Evolutionary conservation across 2,888 invertebrate species (phyloP), one percentile per base, ranked within the genome.

Genomic region (Tetropium fuscum): DNA sequence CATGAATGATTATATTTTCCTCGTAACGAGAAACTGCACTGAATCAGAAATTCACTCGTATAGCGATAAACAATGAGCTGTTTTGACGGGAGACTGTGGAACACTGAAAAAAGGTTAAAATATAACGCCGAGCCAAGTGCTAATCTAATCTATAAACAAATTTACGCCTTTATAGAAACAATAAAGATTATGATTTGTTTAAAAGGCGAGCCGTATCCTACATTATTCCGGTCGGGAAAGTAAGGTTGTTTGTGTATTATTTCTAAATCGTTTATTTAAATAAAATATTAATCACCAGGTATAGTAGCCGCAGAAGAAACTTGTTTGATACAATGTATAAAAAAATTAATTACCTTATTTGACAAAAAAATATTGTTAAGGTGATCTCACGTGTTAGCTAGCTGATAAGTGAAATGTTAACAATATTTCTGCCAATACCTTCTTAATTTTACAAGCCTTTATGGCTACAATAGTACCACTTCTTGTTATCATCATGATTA

Each of bases 91-190:
- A 51, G 25, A 18, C 19, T 2, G 51, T 34, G 51, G 40, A 7
- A 36, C 15, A 51, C 51, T 51, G 51, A 47, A 51, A 40, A 40
- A 51, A 20, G 38, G 25, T 44, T 25, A 30, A 16, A 44, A 15
- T 40, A 40, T 19, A 27, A 20, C 40, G 38, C 3, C 27, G 51
- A 40, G 40, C 40, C 36, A 11, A 36, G 27, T 53, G 69, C 65
- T 63, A 64, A 70, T 70, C 69, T 70, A 68, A 70, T 70, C 69
- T 51, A 62, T 60, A 56, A 63, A 61, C 66, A 68, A 68, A 66
- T 68, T 67, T 63, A 63, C 63, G 58, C 62, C 55, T 66, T 62
- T 59, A 27, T 51, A 40, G 38, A 51, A 32, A 32, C 32, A 47
- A 34, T 44, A 44, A 44, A 27, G 41, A 43, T 43, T 43, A 44